Base-by-base conservation (phyloP, 37 sponge, comb jelly and placozoan species). In the Sycon ciliatum region DNA sequence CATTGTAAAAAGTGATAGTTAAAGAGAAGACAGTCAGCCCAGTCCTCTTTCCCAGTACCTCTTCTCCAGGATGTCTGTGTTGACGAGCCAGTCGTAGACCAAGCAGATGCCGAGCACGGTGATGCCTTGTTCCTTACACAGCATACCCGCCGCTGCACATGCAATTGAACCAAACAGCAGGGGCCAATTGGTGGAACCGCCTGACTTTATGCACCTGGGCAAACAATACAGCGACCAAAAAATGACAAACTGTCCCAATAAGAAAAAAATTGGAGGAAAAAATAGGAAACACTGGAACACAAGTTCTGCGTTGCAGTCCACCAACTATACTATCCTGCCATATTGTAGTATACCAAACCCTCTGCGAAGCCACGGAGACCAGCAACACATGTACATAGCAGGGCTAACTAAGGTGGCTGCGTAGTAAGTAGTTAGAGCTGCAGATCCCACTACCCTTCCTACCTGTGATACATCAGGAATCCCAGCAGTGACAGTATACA, bases 71-170 rank as follows among this genome's bases (percentile, higher is more conserved):
- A 11, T 23, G 16, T 60, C 32, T 22, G 62, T 32, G 63, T 29
- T 37, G 4, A 66, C 36, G 24, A 18, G n/a, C 2, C 74, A 33
- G 27, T 89, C 90, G 32, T 79, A 79, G 0, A 52, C 49, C 11
- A 85, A 23, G 32, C 83, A 85, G 65, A 91, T 81, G 0, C 87
- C 92, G 56, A 87, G 68, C 49, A 84, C 78, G 20, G 92, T 91
- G 34, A 84, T 84, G 3, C 87, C 92, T 57, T 72, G 69, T 60
- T 91, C 92, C 69, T 91, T 91, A 32, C 68, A 87, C 36, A 91
- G 46, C 70, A 84, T 86, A 38, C 85, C 30, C 3, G 36, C 64
- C 29, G 55, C 62, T 61, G 22, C 63, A 18, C 27, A 60, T 7
- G 16, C 16, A 9, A 18, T 9, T 22, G 31, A 22, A 11, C 7